Evolutionary conservation across 2,888 invertebrate genomes (phyloP).

Genomic region (Drosophila cognata): DNA sequence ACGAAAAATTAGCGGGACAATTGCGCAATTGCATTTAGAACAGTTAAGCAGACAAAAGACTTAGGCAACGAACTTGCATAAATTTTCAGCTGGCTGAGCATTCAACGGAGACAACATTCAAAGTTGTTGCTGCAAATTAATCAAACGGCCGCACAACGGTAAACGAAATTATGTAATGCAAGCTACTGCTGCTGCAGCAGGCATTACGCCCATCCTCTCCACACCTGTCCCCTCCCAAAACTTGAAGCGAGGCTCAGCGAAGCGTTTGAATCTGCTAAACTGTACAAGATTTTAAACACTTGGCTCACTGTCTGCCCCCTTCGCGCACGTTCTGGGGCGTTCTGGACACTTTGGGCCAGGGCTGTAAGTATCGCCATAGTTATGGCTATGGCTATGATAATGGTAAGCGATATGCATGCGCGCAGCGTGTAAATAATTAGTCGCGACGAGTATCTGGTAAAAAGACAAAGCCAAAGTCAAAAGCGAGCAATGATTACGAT

Average conservation of each 20-base stretch:
- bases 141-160: constrained; percentile 72
- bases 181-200: constrained; percentile 22
- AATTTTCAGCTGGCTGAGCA: constrained; percentile 67
- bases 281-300: constrained; percentile 75
- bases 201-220: constrained; percentile 2
- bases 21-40: constrained; percentile 66
- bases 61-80: constrained; percentile 70
- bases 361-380: constrained; percentile 20
- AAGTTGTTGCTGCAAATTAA: constrained; percentile 59
- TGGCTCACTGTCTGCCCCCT: constrained; percentile 28
- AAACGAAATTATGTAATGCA: constrained; percentile 74
- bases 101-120: constrained; percentile 50
- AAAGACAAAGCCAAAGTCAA: constrained; percentile 42
- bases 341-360: constrained; percentile 59
- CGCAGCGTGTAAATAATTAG: constrained; percentile 76
- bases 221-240: not conserved
- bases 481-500: constrained; percentile 60
- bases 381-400: constrained; percentile 43
- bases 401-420: constrained; percentile 76
- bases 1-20: constrained; percentile 53
- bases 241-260: constrained; percentile 53
- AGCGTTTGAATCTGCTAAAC: constrained; percentile 73
- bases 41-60: constrained; percentile 73
- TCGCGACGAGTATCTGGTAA: constrained; percentile 33
- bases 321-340: constrained; percentile 3